A percentile compares a stretch with the other conserved stretches of the same genome.
phyloP scores from a whole-genome alignment of 2,888 invertebrate genomes.

The Volucella inflata region DNA sequence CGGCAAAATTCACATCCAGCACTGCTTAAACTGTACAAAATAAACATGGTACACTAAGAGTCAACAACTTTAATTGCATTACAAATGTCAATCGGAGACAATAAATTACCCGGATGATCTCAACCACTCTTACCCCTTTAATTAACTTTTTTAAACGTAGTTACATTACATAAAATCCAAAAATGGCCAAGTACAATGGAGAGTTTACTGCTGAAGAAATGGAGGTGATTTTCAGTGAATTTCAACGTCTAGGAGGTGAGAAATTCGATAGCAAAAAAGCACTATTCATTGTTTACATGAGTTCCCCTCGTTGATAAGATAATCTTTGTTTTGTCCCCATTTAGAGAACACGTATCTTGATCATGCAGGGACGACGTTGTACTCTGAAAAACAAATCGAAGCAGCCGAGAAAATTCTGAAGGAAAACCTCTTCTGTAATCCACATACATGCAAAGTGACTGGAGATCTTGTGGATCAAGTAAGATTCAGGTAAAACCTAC shows the following conservation, averaged over 20 bases:
- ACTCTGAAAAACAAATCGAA: constrained; percentile 90
- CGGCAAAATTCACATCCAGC: neutral
- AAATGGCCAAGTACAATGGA: constrained; percentile 39
- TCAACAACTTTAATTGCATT: neutral
- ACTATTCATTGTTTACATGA: neutral
- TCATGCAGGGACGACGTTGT: constrained; percentile 94
- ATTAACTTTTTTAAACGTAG: neutral
- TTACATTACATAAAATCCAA: neutral
- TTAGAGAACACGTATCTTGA: constrained; percentile 92
- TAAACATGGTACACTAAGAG: constrained; percentile 35
- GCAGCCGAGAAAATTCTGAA: constrained; percentile 87
- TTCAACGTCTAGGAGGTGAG: constrained; percentile 78
- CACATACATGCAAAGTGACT: constrained; percentile 94
- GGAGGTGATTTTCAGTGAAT: constrained; percentile 77
- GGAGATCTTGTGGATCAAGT: constrained; percentile 93
- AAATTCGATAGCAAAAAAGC: neutral
- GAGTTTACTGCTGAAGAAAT: constrained; percentile 78
- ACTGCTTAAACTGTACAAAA: constrained; percentile 9
- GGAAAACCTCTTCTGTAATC: constrained; percentile 93
- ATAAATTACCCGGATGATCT: neutral
- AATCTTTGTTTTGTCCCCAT: constrained; percentile 2
- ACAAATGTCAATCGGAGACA: constrained; percentile 16
- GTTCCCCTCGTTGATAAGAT: constrained; percentile 27
- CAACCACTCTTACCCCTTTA: neutral
- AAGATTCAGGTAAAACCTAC: constrained; percentile 86